Base-by-base conservation (phyloP, 2,888 invertebrate species). In the Synanthedon tipuliformis region DNA sequence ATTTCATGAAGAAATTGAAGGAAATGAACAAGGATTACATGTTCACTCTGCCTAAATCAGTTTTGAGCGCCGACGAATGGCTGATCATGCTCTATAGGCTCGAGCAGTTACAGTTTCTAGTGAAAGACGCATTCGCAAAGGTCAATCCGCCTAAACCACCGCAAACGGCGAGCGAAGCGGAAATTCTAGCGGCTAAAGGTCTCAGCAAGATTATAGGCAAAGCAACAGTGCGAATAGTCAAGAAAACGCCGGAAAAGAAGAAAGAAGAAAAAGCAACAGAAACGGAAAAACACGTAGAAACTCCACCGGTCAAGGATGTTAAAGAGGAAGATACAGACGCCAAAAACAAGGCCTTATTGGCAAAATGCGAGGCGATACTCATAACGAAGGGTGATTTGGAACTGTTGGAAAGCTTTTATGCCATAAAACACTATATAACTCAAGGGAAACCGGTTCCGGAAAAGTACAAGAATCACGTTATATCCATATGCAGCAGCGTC, bases 171-270 rank as follows among this genome's bases (percentile, higher is more conserved):
- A 84, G 81, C 55, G 87, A 88, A 62, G 87, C 86, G 0, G 88
- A 88, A 63, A 81, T 87, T 0, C 41, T 88, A 51, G 88, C 81
- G 0, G 88, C 83, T 0, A 87, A 79, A 58, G 85, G 85, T 0
- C 61, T 88, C 0, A 84, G 86, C 53, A 88, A 86, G 56, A 81
- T 88, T 1, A 87, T 88, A 45, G 78, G 76, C 0, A 81, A 82
- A 59, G 74, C 81, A 0, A 84, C 75, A 48, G 60, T 68, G 0
- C 62, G 64, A 2, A 63, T 64, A 0, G 68, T 67, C 0, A 78
- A 75, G 50, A 78, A 76, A 34, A 40, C 40, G 8, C 18, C 16
- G 1, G 61, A 62, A n/a, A 55, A 57, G 48, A 52, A 52, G 4
- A 73, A 54, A 62, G 58, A 68, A 48, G 55, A 64, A 50, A 59